Conservation (phyloP, 2,113 vertebrate species). For the Eulemur rufifrons region DNA sequence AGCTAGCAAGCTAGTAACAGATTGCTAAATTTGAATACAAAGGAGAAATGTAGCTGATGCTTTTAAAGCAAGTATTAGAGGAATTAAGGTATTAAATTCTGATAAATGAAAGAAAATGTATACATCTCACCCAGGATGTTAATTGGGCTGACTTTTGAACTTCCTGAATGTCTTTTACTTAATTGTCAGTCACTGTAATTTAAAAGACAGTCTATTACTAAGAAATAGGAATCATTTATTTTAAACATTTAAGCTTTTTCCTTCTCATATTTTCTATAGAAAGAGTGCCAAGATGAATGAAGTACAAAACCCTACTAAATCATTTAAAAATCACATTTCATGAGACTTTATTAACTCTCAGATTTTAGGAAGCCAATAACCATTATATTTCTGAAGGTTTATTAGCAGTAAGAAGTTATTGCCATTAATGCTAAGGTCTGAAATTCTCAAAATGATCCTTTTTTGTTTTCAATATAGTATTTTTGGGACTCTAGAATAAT, state of each 20-base stretch:
- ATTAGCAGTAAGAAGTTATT: not conserved
- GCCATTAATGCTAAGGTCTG: not conserved
- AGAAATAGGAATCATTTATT: not conserved
- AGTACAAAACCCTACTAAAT: not conserved
- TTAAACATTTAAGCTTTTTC: not conserved
- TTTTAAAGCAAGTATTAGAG: not conserved
- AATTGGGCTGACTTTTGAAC: not conserved
- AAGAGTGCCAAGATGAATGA: not conserved
- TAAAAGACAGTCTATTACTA: not conserved
- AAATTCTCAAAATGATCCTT: not conserved
- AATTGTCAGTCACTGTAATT: not conserved
- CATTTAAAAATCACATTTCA: not conserved
- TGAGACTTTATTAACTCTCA: slow-evolving; percentile 26
- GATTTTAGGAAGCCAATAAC: not conserved
- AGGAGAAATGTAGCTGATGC: fast-evolving
- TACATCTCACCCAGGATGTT: not conserved
- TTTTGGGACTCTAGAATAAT: not conserved
- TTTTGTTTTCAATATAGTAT: not conserved
- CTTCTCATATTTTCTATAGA: not conserved
- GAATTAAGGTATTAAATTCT: not conserved
- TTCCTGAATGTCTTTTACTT: not conserved
- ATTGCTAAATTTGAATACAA: not conserved
- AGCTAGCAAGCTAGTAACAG: not conserved
- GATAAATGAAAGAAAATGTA: not conserved
- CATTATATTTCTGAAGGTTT: not conserved